Conservation (phyloP, 2,113 vertebrate species). For the Lepus timidus region DNA sequence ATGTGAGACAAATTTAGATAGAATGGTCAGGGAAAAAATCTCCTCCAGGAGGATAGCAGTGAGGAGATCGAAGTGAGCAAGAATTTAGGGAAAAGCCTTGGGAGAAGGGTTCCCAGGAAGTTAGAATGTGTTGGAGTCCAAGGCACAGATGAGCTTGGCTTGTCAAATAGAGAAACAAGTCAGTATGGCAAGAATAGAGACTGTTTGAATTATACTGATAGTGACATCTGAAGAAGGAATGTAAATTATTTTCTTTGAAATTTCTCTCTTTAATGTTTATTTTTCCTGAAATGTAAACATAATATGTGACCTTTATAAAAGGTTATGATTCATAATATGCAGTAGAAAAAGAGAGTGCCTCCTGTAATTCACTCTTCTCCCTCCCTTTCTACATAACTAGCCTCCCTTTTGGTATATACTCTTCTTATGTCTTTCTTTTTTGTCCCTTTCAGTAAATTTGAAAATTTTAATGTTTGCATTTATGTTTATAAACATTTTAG, state of each 20-base stretch:
- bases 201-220: background rate
- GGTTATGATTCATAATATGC: background rate
- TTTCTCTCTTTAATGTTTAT: background rate
- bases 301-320: conserved; percentile 14
- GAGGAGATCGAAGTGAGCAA: background rate
- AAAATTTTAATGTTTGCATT: conserved; percentile 16
- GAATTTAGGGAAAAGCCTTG: background rate
- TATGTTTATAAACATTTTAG: background rate
- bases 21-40: background rate
- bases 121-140: background rate
- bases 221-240: background rate
- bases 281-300: background rate
- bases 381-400: background rate
- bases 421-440: background rate
- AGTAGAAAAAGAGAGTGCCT: background rate
- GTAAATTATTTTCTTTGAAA: background rate
- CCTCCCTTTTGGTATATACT: background rate
- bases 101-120: background rate
- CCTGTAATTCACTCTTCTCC: background rate
- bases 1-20: background rate
- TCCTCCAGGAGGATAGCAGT: background rate
- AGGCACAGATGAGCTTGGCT: background rate
- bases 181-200: background rate
- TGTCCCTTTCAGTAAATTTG: background rate
- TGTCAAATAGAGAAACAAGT: background rate